Percentiles rank a stretch among this genome's conserved stretches.
These are phyloP conservation scores for Dinocampus coccinellae DNA, from an alignment of 2,888 invertebrate genomes.

Conservation along the genomic window DNA sequence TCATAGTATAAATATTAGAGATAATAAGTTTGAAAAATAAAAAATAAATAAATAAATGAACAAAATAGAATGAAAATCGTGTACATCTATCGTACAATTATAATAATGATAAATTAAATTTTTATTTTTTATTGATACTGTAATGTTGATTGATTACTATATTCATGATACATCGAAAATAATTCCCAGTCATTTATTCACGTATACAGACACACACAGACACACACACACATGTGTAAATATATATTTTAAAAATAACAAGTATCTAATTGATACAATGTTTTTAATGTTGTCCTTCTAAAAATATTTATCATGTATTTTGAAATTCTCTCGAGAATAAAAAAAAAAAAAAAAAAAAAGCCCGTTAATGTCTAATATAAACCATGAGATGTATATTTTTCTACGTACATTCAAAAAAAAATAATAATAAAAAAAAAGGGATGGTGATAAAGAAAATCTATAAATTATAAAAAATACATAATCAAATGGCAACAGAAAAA, in stretches of 20 bases:
- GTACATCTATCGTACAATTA: not conserved
- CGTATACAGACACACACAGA: too few species aligned
- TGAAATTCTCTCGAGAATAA: too few species aligned
- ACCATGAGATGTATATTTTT: not conserved
- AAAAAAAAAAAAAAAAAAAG: slow-evolving; percentile 1
- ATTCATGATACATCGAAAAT: too few species aligned
- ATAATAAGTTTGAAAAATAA: not conserved
- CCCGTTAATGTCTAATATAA: slow-evolving; percentile 44
- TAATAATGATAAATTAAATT: not conserved
- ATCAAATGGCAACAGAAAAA: not conserved
- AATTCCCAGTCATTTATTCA: too few species aligned
- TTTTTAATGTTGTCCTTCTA: slow-evolving; percentile 39
- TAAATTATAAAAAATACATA: not conserved
- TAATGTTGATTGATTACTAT: slow-evolving; percentile 15
- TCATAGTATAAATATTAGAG: slow-evolving; percentile 12
- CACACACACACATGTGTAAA: too few species aligned
- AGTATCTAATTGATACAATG: slow-evolving; percentile 18
- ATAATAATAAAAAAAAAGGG: not conserved
- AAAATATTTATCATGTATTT: slow-evolving; percentile 48
- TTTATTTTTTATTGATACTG: not conserved
- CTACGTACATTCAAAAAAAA: slow-evolving; percentile 18
- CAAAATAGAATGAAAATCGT: not conserved
- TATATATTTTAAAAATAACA: too few species aligned
- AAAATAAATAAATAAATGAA: too few species aligned
- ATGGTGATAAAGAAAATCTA: not conserved